Base-by-base conservation (phyloP, 1,140 invertebrate species). In the Zaprionus lachaisei region DNA sequence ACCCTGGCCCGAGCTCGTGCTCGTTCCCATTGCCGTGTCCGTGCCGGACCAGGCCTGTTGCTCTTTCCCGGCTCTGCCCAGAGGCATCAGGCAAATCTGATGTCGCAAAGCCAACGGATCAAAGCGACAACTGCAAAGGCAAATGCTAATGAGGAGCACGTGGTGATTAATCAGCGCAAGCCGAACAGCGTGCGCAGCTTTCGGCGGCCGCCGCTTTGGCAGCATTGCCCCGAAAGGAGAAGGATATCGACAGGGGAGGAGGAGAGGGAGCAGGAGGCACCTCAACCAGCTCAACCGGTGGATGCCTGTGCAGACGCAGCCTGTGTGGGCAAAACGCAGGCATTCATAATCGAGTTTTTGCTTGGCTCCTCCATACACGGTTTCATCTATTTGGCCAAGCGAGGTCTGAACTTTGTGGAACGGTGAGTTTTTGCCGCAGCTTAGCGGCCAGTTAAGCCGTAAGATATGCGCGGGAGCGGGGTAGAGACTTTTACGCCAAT, bases 381-480 rank as follows among this genome's bases (percentile, higher is more conserved):
- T 12, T 91, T 93, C 64, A 80, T 91, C 56, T 93, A 93, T 83
- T 81, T 93, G 83, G 90, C 92, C 62, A 93, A 93, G 70, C 69
- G 81, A 17, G 92, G 92, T 14, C 72, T 93, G 34, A 92, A 77
- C 67, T 79, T 92, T 20, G 44, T 90, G 9, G 92, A 93, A 70
- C 77, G 92, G 92, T 92, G 74, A 87, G 85, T 90, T 55, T 65
- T 56, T 54, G n/a, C 5, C 14, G 47, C 47, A 24, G 47, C n/a
- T 26, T n/a, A n/a, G 22, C 31, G 17, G 9, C 24, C n/a, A 47
- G 22, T 15, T 14, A 28, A 20, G 6, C 15, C 37, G 12, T 15
- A 38, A 14, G 11, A 38, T 12, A 14, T 14, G 12, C 31, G 6
- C 4, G 38, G 6, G 41, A 15, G 15, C 0, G 14, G 38, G 15